phyloP scores from a whole-genome alignment of 2,113 vertebrate genomes.

The Leiothrix lutea region DNA sequence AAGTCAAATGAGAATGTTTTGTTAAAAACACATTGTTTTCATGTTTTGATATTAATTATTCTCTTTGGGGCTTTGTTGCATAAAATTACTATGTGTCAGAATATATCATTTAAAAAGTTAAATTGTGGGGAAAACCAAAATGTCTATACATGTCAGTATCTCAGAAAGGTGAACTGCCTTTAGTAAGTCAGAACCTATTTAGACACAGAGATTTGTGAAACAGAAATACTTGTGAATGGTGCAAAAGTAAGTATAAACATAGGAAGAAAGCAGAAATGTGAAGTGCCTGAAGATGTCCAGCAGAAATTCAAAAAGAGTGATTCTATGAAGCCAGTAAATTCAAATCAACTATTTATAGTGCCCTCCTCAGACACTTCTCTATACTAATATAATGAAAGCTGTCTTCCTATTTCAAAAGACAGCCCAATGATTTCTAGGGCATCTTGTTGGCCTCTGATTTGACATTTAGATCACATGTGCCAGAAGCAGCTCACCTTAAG shows the following conservation, averaged over 20 bases:
- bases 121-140: neutral
- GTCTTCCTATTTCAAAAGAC: neutral
- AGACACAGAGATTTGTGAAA: neutral
- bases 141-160: neutral
- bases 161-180: neutral
- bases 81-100: neutral
- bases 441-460: neutral
- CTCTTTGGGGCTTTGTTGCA: neutral
- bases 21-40: neutral
- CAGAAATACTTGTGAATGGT: neutral
- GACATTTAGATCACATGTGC: neutral
- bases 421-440: neutral
- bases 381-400: neutral
- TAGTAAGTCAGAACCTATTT: neutral
- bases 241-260: neutral
- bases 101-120: neutral
- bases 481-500: neutral
- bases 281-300: neutral
- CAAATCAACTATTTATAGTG: neutral
- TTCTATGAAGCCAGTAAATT: neutral
- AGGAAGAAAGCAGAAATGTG: neutral
- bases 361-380: neutral
- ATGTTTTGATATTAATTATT: neutral
- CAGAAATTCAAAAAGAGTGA: neutral
- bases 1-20: neutral